Percentiles rank a stretch among this genome's conserved stretches.
These are phyloP conservation scores for Drosophila bocki DNA, from an alignment of 1,140 invertebrate genomes.

Conservation along the genomic window DNA sequence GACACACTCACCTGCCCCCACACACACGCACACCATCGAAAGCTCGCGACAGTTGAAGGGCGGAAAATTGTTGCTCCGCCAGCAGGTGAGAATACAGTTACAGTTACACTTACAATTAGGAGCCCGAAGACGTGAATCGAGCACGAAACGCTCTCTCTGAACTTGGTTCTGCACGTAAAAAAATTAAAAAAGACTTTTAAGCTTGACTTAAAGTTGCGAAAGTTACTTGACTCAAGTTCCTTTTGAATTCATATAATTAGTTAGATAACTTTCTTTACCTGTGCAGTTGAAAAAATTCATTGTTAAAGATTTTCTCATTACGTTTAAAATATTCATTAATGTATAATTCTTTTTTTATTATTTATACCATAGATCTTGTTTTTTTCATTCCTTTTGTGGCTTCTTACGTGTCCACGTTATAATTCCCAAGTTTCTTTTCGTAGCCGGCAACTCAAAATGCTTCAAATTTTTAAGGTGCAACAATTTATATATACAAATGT, in stretches of 20 bases:
- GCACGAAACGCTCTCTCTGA: constrained; percentile 9
- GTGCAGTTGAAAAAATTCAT: background rate
- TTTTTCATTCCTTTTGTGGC: background rate
- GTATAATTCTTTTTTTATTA: background rate
- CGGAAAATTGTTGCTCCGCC: constrained; percentile 75
- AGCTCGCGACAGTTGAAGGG: constrained; percentile 22
- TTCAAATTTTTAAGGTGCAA: background rate
- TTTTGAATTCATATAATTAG: background rate
- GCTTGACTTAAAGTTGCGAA: background rate
- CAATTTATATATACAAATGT: too few relatives aligned
- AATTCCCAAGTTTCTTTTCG: background rate
- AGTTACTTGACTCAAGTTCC: background rate
- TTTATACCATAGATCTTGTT: background rate
- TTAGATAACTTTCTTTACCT: background rate
- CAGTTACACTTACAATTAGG: constrained; percentile 31
- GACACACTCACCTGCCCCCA: constrained; percentile 9
- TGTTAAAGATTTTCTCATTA: background rate
- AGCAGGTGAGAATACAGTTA: constrained; percentile 31
- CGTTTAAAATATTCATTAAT: too few relatives aligned
- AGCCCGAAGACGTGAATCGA: constrained; percentile 36
- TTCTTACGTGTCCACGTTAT: too few relatives aligned
- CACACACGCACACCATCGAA: constrained; percentile 16
- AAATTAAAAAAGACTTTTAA: background rate
- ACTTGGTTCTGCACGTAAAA: constrained; percentile 4
- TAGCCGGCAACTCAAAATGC: background rate